A percentile compares a stretch with the other conserved stretches of the same genome.
These are phyloP conservation scores for Drepana arcuata DNA, from an alignment of 1,140 invertebrate species.

Conservation along the genomic window DNA sequence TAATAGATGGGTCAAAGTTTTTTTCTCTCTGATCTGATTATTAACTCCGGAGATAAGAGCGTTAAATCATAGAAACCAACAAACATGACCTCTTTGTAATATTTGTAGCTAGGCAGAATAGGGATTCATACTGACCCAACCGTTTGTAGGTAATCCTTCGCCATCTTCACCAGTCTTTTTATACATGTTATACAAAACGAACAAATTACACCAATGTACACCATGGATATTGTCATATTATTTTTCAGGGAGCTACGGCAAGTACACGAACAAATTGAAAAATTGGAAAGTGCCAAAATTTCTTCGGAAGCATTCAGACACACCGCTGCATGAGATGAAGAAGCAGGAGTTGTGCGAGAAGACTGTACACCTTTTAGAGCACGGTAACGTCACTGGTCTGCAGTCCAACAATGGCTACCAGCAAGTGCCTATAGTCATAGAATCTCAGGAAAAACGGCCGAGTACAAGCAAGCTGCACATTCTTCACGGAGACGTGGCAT, in stretches of 20 bases:
- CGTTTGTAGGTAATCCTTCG: too few species aligned
- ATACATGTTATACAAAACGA: too few species aligned
- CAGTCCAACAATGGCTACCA: constrained; percentile 71
- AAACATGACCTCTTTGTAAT: too few species aligned
- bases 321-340: constrained; percentile 54
- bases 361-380: constrained; percentile 45
- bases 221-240: neutral
- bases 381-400: constrained; percentile 25
- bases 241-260: constrained; percentile 72
- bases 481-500: constrained; percentile 30
- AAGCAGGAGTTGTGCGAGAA: constrained; percentile 51
- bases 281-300: constrained; percentile 78
- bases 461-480: constrained; percentile 48
- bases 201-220: too few species aligned
- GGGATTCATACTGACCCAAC: too few species aligned
- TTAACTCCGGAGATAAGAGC: too few species aligned
- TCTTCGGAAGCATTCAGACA: constrained; percentile 73
- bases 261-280: constrained; percentile 74
- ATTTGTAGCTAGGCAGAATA: too few species aligned
- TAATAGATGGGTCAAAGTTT: too few species aligned
- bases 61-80: too few species aligned
- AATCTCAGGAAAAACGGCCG: constrained; percentile 66
- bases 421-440: constrained; percentile 77
- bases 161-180: too few species aligned
- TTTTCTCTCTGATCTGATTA: too few species aligned